Percentiles rank a stretch among this genome's conserved stretches.
phyloP scores from a whole-genome alignment of 53 echinoderm and acorn worm genomes.

The Henricia sp. region DNA sequence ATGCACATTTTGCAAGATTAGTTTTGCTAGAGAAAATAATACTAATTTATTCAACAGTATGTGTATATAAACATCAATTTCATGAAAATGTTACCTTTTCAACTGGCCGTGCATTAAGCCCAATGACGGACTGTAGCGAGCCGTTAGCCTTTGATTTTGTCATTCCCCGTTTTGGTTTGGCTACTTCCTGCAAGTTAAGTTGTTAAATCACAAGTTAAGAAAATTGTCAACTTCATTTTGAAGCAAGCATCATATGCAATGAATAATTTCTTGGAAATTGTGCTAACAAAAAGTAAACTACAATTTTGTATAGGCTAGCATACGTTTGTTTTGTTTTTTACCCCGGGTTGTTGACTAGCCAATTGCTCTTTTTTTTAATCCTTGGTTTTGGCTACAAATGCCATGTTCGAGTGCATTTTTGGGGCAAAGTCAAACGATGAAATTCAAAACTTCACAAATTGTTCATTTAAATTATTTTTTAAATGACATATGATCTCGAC shows the following conservation, averaged over 20 bases:
- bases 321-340: too few relatives aligned
- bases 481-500: not conserved
- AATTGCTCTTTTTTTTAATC: too few relatives aligned
- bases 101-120: conserved; percentile 32
- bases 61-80: not conserved
- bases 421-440: not conserved
- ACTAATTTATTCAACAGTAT: not conserved
- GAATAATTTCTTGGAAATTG: too few relatives aligned
- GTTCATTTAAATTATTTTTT: not conserved
- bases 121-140: conserved; percentile 69
- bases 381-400: too few relatives aligned
- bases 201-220: too few relatives aligned
- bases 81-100: conserved; percentile 6
- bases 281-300: too few relatives aligned
- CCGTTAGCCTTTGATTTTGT: conserved; percentile 82
- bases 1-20: not conserved
- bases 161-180: conserved; percentile 65
- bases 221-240: too few relatives aligned
- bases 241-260: not conserved
- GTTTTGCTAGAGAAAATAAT: not conserved
- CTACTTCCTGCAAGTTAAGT: conserved; percentile 56
- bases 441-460: too few relatives aligned
- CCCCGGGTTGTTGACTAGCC: too few relatives aligned
- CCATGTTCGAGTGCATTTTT: not conserved
- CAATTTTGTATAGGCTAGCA: too few relatives aligned